Evolutionary conservation across 1,140 invertebrate species (phyloP).

Genomic region (Cryptotermes secundus): DNA sequence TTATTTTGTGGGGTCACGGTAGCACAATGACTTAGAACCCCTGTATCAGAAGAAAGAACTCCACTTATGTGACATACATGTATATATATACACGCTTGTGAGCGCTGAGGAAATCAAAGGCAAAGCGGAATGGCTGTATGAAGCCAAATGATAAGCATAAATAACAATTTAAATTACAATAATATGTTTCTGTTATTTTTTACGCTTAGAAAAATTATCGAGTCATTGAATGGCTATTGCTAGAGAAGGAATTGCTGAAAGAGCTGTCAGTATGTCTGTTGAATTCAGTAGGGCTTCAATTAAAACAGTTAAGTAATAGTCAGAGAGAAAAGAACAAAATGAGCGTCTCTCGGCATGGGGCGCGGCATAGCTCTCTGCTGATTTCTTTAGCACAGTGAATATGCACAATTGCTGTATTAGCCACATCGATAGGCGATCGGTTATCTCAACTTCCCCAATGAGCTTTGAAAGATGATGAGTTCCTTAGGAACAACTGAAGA

Average conservation of each 20-base stretch:
- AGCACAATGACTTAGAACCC: too few species aligned
- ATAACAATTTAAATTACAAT: not conserved
- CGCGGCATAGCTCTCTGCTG: not conserved
- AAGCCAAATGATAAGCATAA: not conserved
- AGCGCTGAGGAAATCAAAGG: not conserved
- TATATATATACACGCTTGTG: not conserved
- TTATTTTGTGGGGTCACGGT: too few species aligned
- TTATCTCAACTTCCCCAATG: not conserved
- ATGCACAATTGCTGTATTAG: not conserved
- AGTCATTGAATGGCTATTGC: not conserved
- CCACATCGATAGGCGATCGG: not conserved
- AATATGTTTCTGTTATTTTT: not conserved
- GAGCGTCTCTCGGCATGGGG: not conserved
- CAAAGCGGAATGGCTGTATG: not conserved
- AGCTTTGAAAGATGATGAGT: slow-evolving; percentile 5
- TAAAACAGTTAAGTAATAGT: slow-evolving; percentile 18
- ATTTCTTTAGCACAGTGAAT: slow-evolving; percentile 14
- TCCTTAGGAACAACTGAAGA: not conserved
- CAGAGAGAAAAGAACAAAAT: slow-evolving; percentile 8
- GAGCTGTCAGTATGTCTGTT: slow-evolving; percentile 3
- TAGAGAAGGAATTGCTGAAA: not conserved
- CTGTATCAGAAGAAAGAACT: too few species aligned
- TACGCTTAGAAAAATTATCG: not conserved
- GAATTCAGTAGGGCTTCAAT: slow-evolving; percentile 15
- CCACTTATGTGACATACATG: too few species aligned